These are phyloP conservation scores for Megastigmus dorsalis DNA, from an alignment of 2,888 invertebrate genomes.

Conservation along the genomic window DNA sequence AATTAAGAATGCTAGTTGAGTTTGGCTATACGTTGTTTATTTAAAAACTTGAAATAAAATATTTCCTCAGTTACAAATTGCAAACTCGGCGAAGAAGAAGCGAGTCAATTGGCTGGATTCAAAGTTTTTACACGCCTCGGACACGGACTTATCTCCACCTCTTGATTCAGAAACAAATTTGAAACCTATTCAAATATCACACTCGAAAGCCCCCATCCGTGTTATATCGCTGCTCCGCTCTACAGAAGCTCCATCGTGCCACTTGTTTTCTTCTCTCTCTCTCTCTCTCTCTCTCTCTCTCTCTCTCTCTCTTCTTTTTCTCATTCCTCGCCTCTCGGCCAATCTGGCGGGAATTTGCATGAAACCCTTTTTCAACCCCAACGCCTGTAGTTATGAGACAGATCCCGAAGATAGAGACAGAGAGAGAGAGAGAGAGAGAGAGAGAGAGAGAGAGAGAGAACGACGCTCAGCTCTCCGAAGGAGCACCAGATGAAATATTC, in stretches of 20 bases:
- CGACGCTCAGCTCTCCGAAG: conserved; percentile 17
- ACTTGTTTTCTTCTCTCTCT: conserved; percentile 28
- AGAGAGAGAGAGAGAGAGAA: neutral
- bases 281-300: neutral
- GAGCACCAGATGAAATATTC: conserved; percentile 69
- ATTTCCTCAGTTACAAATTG: neutral
- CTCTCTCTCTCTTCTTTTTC: conserved; percentile 10
- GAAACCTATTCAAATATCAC: conserved; percentile 57
- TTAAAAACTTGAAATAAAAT: neutral
- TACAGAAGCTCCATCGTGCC: conserved; percentile 20
- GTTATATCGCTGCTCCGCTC: neutral
- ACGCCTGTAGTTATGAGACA: conserved; percentile 53
- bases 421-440: neutral
- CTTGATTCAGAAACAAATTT: conserved; percentile 61
- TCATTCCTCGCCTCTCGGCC: conserved; percentile 53
- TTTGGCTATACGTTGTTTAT: neutral
- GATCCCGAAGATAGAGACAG: neutral
- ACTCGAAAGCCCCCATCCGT: neutral
- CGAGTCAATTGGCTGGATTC: conserved; percentile 14
- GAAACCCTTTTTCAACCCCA: conserved; percentile 62
- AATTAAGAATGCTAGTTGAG: neutral
- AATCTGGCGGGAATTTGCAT: conserved; percentile 68
- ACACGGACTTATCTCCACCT: conserved; percentile 44
- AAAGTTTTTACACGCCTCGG: conserved; percentile 16
- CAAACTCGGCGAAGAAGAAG: no score